Base-by-base conservation (phyloP, 2,888 invertebrate species). In the Morpho helenor region DNA sequence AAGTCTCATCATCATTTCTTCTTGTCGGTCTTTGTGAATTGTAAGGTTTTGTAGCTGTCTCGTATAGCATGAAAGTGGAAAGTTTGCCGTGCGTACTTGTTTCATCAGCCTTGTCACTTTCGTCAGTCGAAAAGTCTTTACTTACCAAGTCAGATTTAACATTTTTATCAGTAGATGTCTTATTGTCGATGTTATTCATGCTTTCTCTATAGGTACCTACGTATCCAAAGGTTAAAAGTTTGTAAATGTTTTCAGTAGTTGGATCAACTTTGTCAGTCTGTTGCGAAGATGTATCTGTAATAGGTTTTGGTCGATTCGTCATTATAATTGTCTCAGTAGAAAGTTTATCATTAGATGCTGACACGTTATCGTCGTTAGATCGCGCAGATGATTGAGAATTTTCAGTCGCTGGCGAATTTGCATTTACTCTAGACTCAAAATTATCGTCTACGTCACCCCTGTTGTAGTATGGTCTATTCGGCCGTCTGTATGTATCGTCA, bases 221-320 rank as follows among this genome's bases (percentile, higher is more conserved):
- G 61, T 91, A 91, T 31, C 89, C 85, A 66, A 91, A 91, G 63
- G 91, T 91, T 55, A 89, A 80, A 56, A 91, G 75, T 78, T 87
- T 90, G 65, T 87, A 84, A 48, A 81, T 68, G 66, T 86, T 84
- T 66, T 84, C 83, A 61, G 88, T 89, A 5, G 88, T 83, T 7
- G 73, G 62, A 52, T 70, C 69, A 43, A 67, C 57, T 53, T 68
- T 70, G 58, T 75, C 70, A 46, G 49, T 61, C 52, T 63, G 64
- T n/a, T 45, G 45, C 40, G 67, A 58, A 56, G 66, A 49, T 60
- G 73, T 73, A 55, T 65, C 65, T 43, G 49, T 71, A 44, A 71
- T 61, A 7, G 61, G 63, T 59, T 49, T 59, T 16, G 23, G 56
- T 63, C 57, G 47, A 41, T 57, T 50, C 46, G 67, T 72, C 50